Conservation (phyloP, 2,113 vertebrate species). For the Malurus alboscapulatus region DNA sequence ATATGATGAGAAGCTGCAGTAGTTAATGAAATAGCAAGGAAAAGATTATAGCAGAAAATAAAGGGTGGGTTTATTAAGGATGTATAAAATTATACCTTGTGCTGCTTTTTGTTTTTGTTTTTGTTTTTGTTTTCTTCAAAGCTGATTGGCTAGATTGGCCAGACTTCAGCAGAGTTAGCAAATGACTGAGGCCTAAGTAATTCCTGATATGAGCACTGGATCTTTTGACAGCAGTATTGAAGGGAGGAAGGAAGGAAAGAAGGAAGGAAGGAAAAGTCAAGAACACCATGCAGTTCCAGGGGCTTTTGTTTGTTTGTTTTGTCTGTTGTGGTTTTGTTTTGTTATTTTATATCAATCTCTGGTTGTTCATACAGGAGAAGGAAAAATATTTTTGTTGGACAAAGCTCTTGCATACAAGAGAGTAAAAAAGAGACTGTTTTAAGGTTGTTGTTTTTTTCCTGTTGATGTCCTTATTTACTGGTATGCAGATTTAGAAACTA, state of each 20-base stretch:
- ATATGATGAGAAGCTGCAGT: slow-evolving; percentile 65
- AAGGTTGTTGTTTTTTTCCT: slow-evolving; percentile 70
- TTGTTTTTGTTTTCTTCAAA: slow-evolving; percentile 72
- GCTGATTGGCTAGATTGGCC: slow-evolving; percentile 79
- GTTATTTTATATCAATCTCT: slow-evolving; percentile 69
- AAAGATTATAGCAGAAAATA: slow-evolving; percentile 62
- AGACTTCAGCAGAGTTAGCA: slow-evolving; percentile 74
- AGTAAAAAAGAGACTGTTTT: slow-evolving; percentile 73
- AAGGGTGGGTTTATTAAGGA: slow-evolving; percentile 73
- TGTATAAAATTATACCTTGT: slow-evolving; percentile 77
- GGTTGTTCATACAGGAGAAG: slow-evolving; percentile 74
- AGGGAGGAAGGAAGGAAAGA: slow-evolving; percentile 61
- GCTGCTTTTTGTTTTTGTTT: slow-evolving; percentile 80
- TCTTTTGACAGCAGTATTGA: slow-evolving; percentile 70
- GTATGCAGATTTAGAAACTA: slow-evolving; percentile 83
- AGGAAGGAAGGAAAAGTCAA: slow-evolving; percentile 66
- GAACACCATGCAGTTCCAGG: slow-evolving; percentile 73
- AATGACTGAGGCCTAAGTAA: slow-evolving; percentile 70
- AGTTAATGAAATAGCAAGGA: slow-evolving; percentile 72
- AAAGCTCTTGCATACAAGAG: slow-evolving; percentile 77
- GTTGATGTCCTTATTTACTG: slow-evolving; percentile 79
- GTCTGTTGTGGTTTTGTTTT: slow-evolving; percentile 73
- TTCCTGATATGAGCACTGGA: slow-evolving; percentile 80
- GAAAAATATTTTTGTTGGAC: slow-evolving; percentile 72
- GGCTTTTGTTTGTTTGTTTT: slow-evolving; percentile 67